phyloP scores from a whole-genome alignment of 37 sponge, comb jelly and placozoan genomes.

The Lycopodina hypogea region DNA sequence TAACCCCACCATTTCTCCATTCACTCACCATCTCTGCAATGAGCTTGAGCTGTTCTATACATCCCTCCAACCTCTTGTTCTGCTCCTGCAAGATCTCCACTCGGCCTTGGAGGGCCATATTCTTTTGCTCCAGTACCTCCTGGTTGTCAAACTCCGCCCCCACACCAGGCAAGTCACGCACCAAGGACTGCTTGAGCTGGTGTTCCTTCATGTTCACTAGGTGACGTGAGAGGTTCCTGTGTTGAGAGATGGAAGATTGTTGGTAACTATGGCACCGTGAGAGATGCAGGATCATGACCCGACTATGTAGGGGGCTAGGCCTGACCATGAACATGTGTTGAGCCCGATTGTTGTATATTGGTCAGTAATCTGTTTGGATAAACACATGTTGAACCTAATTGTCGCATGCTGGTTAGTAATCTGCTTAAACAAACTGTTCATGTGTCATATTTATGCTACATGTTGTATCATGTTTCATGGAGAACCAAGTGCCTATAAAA shows the following conservation, averaged over 20 bases:
- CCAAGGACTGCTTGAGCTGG: neutral
- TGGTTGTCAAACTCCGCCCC: neutral
- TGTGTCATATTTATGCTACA: too few species aligned
- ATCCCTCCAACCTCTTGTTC: constrained; percentile 23
- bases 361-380: too few species aligned
- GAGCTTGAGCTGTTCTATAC: constrained; percentile 14
- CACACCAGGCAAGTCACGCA: neutral
- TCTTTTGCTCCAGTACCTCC: neutral
- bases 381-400: too few species aligned
- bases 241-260: neutral
- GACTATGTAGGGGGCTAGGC: neutral
- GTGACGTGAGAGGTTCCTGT: constrained; percentile 13
- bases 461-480: too few species aligned
- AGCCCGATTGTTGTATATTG: too few species aligned
- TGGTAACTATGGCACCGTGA: neutral
- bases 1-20: too few species aligned
- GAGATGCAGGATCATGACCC: neutral
- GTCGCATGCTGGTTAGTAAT: too few species aligned
- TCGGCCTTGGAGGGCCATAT: constrained; percentile 3
- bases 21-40: constrained; percentile 18
- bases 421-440: too few species aligned
- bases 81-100: constrained; percentile 19
- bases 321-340: too few species aligned
- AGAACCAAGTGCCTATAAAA: too few species aligned
- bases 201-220: neutral